Base-by-base conservation (phyloP, 2,113 vertebrate species). In the Mobula birostris region DNA sequence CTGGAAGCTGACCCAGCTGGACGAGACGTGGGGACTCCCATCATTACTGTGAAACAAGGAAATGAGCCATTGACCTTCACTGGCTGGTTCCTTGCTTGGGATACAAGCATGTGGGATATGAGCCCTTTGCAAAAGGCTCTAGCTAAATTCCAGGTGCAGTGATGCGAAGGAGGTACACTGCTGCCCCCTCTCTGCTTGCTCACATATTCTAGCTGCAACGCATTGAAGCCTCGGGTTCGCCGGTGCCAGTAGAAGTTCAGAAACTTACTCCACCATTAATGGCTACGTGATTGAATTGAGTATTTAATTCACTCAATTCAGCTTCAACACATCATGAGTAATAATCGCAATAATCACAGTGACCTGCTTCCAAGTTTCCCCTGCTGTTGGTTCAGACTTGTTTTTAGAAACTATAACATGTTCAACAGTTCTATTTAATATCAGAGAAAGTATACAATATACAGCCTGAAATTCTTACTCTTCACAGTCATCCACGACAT, bases 11-110 rank as follows among this genome's bases (percentile, higher is more conserved):
- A 97, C 95, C 97, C 97, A 0, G 94, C 96, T 74, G 96, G 96
- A 1, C 96, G 97, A 1, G 36, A 74, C 32, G 0, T 4, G 0
- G 95, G 95, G 1, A 95, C 95, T 61, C 94, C 97, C 29, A 82
- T 96, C 82, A 93, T 0, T 88, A 96, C 68, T 36, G 94, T 97
- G 36, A 97, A 96, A 94, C 97, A 97, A 94, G 96, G 96, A 0
- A 61, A 95, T 4, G 97, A 97, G 94, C 96, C 96, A 0, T 94
- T 77, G 2, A 95, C 95, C 48, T 97, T 97, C 95, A 96, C 95
- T 0, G 97, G 97, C 91, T 97, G 97, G 97, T 97, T 97, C 96
- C 96, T 96, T 0, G 96, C 95, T 93, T 97, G 97, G 97, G 97
- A 97, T 88, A 0, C 94, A 24, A 94, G 95, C 27, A 95, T 97